Evolutionary conservation across 2,113 vertebrate genomes (phyloP).

Genomic region (Cyprinus carpio): DNA sequence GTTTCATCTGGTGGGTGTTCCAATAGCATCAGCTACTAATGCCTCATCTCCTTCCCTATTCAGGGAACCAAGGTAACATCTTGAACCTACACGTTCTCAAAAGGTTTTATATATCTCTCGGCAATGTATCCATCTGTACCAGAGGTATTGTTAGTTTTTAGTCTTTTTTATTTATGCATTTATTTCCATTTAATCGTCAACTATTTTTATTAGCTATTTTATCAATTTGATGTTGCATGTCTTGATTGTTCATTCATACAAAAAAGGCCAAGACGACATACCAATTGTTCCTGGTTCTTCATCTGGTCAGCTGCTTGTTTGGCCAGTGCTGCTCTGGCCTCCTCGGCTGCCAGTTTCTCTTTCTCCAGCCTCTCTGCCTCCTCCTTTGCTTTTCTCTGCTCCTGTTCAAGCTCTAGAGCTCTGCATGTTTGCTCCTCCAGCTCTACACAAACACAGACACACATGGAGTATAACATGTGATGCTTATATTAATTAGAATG

Average conservation of each 20-base stretch:
- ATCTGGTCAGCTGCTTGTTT: slow-evolving; percentile 94
- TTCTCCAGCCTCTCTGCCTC: slow-evolving; percentile 91
- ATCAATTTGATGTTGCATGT: neutral
- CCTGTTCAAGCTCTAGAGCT: slow-evolving; percentile 91
- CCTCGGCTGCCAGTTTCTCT: slow-evolving; percentile 86
- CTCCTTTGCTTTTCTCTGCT: slow-evolving; percentile 86
- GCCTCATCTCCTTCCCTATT: too few species aligned
- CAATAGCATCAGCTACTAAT: too few species aligned
- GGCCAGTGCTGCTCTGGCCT: slow-evolving; percentile 87
- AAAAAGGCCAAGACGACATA: slow-evolving; percentile 63
- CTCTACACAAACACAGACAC: slow-evolving; percentile 77
- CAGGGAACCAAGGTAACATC: too few species aligned
- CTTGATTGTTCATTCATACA: slow-evolving; percentile 10
- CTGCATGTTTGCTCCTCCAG: slow-evolving; percentile 91
- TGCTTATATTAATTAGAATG: neutral
- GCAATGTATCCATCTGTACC: too few species aligned
- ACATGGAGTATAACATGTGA: neutral
- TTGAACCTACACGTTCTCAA: too few species aligned
- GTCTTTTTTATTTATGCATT: too few species aligned
- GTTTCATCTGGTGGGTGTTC: too few species aligned
- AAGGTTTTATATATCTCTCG: neutral
- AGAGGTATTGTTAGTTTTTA: too few species aligned
- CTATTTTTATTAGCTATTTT: neutral
- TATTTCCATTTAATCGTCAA: too few species aligned
- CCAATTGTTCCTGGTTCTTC: slow-evolving; percentile 95